phyloP scores from a whole-genome alignment of 2,888 invertebrate species.

The Tiliacea aurago region DNA sequence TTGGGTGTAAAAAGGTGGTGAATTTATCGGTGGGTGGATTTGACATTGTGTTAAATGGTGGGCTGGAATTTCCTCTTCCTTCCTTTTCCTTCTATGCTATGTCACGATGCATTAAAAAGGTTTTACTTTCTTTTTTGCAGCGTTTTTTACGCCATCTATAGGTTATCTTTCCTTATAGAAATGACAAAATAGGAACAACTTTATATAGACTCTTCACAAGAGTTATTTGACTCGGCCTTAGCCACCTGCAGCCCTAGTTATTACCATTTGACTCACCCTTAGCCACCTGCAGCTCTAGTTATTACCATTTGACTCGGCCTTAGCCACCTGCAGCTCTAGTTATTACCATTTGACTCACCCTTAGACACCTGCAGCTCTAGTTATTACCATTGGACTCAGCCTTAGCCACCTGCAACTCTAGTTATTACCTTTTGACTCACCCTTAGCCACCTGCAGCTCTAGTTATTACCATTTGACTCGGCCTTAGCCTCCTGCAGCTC shows the following conservation, averaged over 20 bases:
- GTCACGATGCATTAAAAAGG: conserved; percentile 1
- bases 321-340: neutral
- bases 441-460: neutral
- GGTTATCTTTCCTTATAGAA: conserved; percentile 21
- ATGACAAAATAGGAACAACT: conserved; percentile 1
- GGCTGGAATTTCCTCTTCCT: neutral
- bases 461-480: neutral
- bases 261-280: no score
- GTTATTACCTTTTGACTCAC: no score
- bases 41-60: conserved; percentile 15
- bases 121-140: conserved; percentile 17
- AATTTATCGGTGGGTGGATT: conserved; percentile 12
- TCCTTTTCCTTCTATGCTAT: no score
- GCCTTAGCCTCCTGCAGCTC: neutral
- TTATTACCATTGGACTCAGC: neutral
- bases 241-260: no score
- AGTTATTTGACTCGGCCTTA: neutral
- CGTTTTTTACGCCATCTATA: neutral
- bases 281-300: no score
- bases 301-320: no score
- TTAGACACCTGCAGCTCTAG: no score
- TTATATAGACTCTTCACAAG: neutral
- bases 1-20: neutral
- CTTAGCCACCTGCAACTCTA: neutral
- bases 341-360: neutral